These are phyloP conservation scores for Gadopsis bispinosus DNA, from an alignment of 2,797 vertebrate species.

Conservation along the genomic window DNA sequence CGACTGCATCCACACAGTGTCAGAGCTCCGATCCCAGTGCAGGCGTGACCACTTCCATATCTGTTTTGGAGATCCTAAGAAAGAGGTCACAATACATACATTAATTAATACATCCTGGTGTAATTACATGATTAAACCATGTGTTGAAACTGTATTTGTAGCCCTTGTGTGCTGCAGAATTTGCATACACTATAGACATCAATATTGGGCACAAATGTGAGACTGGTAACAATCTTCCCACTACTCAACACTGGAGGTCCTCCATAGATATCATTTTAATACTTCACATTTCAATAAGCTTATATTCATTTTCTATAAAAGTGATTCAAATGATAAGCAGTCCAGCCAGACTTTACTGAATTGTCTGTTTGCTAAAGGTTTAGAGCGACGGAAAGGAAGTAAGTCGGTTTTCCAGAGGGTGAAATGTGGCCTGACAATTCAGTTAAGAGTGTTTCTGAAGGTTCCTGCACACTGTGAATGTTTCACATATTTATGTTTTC, in stretches of 20 bases:
- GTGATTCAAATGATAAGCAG: constrained; percentile 2
- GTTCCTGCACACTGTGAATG: no score
- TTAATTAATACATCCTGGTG: background rate
- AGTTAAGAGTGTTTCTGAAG: no score
- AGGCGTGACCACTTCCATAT: background rate
- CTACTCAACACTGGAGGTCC: background rate
- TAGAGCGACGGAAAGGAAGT: no score
- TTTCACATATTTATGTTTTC: no score
- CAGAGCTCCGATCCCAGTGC: background rate
- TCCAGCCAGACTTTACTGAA: background rate
- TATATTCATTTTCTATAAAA: constrained; percentile 1
- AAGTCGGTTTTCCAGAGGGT: no score
- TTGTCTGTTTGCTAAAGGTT: no score
- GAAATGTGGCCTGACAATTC: no score
- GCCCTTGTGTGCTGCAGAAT: constrained; percentile 5
- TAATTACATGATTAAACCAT: constrained; percentile 2
- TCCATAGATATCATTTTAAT: constrained; percentile 19
- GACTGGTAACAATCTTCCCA: background rate
- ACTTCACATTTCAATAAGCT: constrained; percentile 15
- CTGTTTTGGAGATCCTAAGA: background rate
- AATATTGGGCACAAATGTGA: constrained; percentile 11
- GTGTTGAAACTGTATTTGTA: background rate
- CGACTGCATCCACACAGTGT: background rate
- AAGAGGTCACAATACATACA: background rate
- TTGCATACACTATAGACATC: constrained; percentile 1